Conservation (phyloP, 2,113 vertebrate genomes). For the Heteronetta atricapilla region DNA sequence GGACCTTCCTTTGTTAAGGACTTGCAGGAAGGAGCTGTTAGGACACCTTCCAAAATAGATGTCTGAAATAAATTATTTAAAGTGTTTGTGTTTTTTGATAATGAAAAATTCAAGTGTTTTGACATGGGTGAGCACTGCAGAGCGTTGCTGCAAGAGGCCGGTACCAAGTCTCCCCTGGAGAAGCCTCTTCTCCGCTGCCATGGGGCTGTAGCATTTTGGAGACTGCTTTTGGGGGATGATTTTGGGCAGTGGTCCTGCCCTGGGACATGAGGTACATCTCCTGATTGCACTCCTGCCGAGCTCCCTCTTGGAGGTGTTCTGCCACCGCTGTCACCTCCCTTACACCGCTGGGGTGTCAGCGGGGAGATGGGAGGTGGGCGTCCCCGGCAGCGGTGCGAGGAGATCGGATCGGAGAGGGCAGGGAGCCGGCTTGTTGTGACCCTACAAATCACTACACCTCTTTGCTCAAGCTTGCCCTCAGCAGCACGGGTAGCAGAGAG, state of each 20-base stretch:
- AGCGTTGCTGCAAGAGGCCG: background rate
- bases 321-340: background rate
- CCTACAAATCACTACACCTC: background rate
- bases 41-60: rapidly evolving
- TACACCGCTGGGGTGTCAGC: no score
- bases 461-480: background rate
- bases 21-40: background rate
- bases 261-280: background rate
- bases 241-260: background rate
- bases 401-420: no score
- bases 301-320: background rate
- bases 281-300: background rate
- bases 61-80: background rate
- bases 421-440: background rate
- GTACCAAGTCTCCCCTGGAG: background rate
- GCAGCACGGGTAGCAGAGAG: background rate
- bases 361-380: no score
- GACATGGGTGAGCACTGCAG: background rate
- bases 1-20: background rate
- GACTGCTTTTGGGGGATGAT: background rate
- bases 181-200: background rate
- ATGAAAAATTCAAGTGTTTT: background rate
- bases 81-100: background rate
- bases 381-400: background rate
- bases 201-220: background rate